Base-by-base conservation (phyloP, 2,888 invertebrate genomes). In the Sycophila texana region DNA sequence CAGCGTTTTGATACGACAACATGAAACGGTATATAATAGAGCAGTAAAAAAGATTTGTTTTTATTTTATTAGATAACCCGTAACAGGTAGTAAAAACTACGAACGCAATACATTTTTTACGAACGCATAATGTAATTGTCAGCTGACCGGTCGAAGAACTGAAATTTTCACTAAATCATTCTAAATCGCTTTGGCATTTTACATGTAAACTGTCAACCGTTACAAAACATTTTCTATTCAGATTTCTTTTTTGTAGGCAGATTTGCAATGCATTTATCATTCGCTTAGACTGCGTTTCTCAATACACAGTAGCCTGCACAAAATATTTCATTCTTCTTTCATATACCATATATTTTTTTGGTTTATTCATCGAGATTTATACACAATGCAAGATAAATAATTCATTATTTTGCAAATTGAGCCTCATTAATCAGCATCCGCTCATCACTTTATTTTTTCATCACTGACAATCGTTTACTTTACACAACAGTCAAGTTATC, bases 131-230 rank as follows among this genome's bases (percentile, higher is more conserved):
- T 55, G 30, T n/a, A 55, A 22, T 68, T 26, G 13, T 61, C 47
- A 14, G 10, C 55, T 39, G 2, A 4, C 30, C n/a, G 30, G n/a
- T 39, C 22, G 12, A 2, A 12, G 58, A 10, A 60, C 22, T 61
- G 53, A 47, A 53, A 16, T 74, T 74, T 66, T 49, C 66, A 66
- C 5, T 74, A 74, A 74, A 74, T 74, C 74, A 74, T n/a, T 74
- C 58, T 26, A 20, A 18, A 74, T 74, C 57, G 58, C 12, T 14
- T n/a, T 22, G 26, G 57, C 49, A 58, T 20, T 47, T 51, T 49
- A 73, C 53, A 22, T 26, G 26, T 53, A n/a, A 39, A 61, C n/a
- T 26, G 39, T 63, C 12, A 18, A 12, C 13, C 12, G 47, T 63
- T 39, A 39, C 39, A 18, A 39, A 47, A 30, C 47, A 63, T 39